Evolutionary conservation across 2,797 vertebrate species (phyloP).

Genomic region (Syndactyla subalaris): DNA sequence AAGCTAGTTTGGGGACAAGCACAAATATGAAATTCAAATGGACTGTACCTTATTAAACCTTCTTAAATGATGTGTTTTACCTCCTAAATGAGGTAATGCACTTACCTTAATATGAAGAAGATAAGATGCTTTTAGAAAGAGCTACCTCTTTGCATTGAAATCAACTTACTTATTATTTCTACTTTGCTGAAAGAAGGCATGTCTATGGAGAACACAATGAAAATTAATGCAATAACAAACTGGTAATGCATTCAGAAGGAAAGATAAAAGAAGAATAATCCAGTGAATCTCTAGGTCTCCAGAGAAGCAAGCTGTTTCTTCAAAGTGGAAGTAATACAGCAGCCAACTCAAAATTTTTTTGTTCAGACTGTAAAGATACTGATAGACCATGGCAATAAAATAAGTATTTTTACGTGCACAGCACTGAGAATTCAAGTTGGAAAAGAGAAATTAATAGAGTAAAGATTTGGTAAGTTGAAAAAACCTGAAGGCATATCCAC

Average conservation of each 20-base stretch:
- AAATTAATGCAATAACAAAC: slow-evolving; percentile 15
- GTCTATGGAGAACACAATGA: background rate
- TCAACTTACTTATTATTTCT: background rate
- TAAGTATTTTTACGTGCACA: background rate
- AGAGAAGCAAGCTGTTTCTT: background rate
- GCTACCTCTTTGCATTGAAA: background rate
- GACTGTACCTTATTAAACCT: background rate
- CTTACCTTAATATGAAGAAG: background rate
- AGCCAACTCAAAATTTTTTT: background rate
- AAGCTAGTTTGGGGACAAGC: background rate
- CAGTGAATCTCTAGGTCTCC: background rate
- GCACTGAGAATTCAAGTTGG: background rate
- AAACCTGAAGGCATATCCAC: background rate
- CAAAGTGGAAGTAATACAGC: background rate
- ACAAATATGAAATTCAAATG: slow-evolving; percentile 45
- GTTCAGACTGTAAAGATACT: background rate
- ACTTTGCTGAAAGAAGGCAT: background rate
- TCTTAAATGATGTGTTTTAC: background rate
- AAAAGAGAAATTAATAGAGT: slow-evolving; percentile 16
- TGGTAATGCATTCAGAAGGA: background rate
- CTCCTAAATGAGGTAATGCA: background rate
- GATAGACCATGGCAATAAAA: background rate
- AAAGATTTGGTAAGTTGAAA: background rate
- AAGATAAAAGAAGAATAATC: slow-evolving; percentile 14
- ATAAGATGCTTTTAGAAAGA: slow-evolving; percentile 14